Evolutionary conservation across 2,888 invertebrate genomes (phyloP).

Genomic region (Drosophila trichaetosa): DNA sequence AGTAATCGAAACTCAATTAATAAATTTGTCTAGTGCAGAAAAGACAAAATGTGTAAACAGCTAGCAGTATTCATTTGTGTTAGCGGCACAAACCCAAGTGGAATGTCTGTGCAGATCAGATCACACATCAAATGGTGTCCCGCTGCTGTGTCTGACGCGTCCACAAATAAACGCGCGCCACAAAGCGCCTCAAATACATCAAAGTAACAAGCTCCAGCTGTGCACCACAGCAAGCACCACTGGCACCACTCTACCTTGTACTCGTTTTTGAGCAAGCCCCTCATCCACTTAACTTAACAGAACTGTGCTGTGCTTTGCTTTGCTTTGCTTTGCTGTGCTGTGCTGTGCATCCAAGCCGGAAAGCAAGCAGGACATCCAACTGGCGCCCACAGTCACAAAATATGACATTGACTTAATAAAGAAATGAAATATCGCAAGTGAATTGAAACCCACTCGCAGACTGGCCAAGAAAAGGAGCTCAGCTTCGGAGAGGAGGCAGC

Average conservation of each 20-base stretch:
- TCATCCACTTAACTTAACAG: conserved; percentile 30
- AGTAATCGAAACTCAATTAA: conserved; percentile 54
- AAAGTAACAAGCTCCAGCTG: conserved; percentile 83
- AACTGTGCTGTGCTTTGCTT: background rate
- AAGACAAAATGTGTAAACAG: conserved; percentile 41
- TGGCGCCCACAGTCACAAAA: conserved; percentile 71
- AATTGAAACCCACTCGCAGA: conserved; percentile 52
- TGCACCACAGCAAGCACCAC: conserved; percentile 61
- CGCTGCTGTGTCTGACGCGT: conserved; percentile 69
- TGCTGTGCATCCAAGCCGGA: conserved; percentile 20
- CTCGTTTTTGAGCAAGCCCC: conserved; percentile 17
- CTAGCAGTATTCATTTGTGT: conserved; percentile 30
- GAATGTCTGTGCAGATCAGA: conserved; percentile 34
- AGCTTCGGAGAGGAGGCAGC: conserved; percentile 18
- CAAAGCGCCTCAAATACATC: conserved; percentile 79
- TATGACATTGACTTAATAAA: conserved; percentile 82
- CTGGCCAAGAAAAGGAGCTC: conserved; percentile 12
- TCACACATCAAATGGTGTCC: conserved; percentile 62
- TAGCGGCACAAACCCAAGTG: background rate
- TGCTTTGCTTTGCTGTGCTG: background rate
- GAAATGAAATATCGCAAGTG: conserved; percentile 81
- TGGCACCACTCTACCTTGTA: conserved; percentile 15
- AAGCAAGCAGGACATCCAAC: conserved; percentile 35
- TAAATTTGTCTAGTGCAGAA: conserved; percentile 33
- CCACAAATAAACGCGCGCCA: conserved; percentile 79